Conservation (phyloP, 2,113 vertebrate genomes). For the Charadrius vociferus region DNA sequence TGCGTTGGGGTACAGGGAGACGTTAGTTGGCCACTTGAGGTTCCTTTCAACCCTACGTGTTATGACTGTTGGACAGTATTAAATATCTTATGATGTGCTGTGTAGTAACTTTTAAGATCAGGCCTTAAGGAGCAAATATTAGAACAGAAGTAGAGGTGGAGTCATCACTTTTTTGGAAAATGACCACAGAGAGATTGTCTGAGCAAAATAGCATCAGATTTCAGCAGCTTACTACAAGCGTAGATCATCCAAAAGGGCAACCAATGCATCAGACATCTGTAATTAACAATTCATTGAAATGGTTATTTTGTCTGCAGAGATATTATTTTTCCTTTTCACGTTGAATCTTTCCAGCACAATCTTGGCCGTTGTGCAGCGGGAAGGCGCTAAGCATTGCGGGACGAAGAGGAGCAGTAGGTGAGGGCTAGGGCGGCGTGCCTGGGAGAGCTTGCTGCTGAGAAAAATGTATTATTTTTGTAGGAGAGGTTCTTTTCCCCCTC, state of each 20-base stretch:
- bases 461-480: background rate
- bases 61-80: background rate
- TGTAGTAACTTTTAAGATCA: background rate
- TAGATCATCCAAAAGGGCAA: background rate
- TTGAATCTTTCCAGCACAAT: background rate
- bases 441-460: background rate
- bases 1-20: background rate
- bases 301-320: background rate
- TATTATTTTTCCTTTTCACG: background rate
- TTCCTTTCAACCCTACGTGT: background rate
- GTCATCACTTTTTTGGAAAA: background rate
- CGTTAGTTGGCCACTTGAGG: background rate
- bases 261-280: background rate
- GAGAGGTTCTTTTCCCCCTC: background rate
- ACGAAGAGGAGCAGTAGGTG: background rate
- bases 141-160: background rate
- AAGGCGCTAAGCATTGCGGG: fast-evolving
- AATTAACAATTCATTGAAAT: background rate
- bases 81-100: background rate
- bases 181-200: background rate
- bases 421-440: background rate
- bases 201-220: background rate
- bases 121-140: background rate
- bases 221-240: background rate
- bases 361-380: background rate